Base-by-base conservation (phyloP, 2,113 vertebrate species). In the Elgaria multicarinata region DNA sequence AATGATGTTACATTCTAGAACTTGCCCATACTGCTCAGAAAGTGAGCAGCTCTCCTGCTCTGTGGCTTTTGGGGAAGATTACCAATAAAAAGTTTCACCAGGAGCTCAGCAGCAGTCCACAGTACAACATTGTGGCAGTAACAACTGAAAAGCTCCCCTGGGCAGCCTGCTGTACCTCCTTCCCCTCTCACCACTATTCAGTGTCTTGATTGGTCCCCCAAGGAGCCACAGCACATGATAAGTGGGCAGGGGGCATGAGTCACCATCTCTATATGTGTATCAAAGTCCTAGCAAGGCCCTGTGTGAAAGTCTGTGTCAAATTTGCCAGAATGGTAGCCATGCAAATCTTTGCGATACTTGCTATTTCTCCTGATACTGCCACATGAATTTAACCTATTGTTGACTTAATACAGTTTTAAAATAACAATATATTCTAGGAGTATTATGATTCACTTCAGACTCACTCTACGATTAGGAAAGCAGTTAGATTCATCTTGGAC, bases 21-120 rank as follows among this genome's bases (percentile, higher is more conserved):
- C 98, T 95, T 98, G 98, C 1, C 99, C 99, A 85, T 99, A 99
- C 94, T 99, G 98, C 89, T 99, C 98, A 89, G 99, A 99, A 44
- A 99, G 98, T 0, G 98, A 96, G 46, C 98, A 98, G 39, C 99
- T 98, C 95, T 99, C 98, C 53, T 98, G 98, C 44, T 98, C 97
- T 18, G 98, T 99, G 0, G 98, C 98, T 99, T 98, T 36, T 97
- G 96, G 20, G 99, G 98, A 94, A 99, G 97, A 95, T 99, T 99
- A 36, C 99, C 98, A 0, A 99, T 98, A 94, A 99, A 99, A 88
- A 99, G 98, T 96, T 99, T 99, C 96, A 99, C 99, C 99, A 99
- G 99, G 79, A n/a, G 91, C 93, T 87, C 20, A 87, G 6, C 10
- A 64, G 4, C 2, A 14, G 50, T 10, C 50, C 10, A 31, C 72